Evolutionary conservation across 2,113 vertebrate genomes (phyloP), one percentile per base, ranked within the genome.

Genomic region (Theristicus caerulescens): DNA sequence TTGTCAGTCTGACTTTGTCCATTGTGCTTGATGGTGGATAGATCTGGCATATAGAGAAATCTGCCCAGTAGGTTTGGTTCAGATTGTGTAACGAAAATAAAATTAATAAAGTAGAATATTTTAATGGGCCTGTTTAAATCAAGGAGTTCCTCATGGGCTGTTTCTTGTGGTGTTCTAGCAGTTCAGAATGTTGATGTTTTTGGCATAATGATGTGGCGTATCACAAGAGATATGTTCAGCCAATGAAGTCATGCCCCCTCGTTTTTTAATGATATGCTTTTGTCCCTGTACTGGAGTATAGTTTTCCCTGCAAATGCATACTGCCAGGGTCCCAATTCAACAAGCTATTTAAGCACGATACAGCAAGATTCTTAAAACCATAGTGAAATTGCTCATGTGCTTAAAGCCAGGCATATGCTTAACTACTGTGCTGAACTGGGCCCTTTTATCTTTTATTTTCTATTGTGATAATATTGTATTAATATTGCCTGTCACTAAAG

Each of bases 391-490:
- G 86, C 91, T 97, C 69, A 1, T n/a, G 86, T 94, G 88, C 92
- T 91, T 96, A 77, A 94, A 86, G 94, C 76, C 78, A 93, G 93
- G 72, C 95, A 12, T 42, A 77, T 92, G 90, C 96, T 93, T 88
- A 91, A 88, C 82, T 84, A 47, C 67, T 86, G 81, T 90, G 72
- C 91, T 94, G 77, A 93, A 18, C n/a, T 91, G 85, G 86, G 86
- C 88, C 94, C 82, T 86, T 36, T 25, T 36, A 3, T 40, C 91
- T 82, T 80, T 94, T 88, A 77, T 47, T 94, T 95, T 80, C 54
- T 97, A 16, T 87, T 97, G 95, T 98, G 96, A 90, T 98, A 91
- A 96, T 95, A 93, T 97, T 97, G 89, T 98, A 80, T 98, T 90
- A 90, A 91, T 97, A 94, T 98, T 97, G 85, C 83, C 91, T 97